A percentile compares a stretch with the other conserved stretches of the same genome.
Conservation (phyloP, 2,888 invertebrate species). For the Ichneumon xanthorius region DNA sequence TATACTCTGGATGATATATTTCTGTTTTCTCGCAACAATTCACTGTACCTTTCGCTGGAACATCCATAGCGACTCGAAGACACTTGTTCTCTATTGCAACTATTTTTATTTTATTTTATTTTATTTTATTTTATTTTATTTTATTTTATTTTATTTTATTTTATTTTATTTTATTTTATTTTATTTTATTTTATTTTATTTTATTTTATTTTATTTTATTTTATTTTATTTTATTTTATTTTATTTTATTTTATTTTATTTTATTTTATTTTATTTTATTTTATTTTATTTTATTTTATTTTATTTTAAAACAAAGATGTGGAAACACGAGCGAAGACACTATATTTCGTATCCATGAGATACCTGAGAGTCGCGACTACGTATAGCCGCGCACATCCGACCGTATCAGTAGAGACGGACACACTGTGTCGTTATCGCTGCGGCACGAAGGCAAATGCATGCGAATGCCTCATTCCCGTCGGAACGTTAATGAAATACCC, state of each 20-base stretch:
- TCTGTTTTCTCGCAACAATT: not conserved
- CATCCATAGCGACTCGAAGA: conserved; percentile 35
- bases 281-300: not conserved
- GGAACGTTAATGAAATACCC: conserved; percentile 3
- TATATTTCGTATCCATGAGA: conserved; percentile 28
- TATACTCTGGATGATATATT: not conserved
- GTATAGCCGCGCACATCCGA: conserved; percentile 59
- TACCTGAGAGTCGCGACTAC: conserved; percentile 11
- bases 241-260: not conserved
- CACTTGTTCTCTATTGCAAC: not conserved
- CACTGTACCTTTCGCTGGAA: conserved; percentile 50
- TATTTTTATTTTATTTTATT: not conserved
- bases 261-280: not conserved
- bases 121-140: not conserved
- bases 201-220: not conserved
- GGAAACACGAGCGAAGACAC: conserved; percentile 9
- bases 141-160: not conserved
- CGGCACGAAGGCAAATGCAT: conserved; percentile 8
- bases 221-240: not conserved
- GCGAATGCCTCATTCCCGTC: conserved; percentile 32
- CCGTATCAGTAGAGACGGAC: conserved; percentile 60
- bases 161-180: conserved; percentile 6
- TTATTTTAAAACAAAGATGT: not conserved
- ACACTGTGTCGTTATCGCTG: conserved; percentile 65
- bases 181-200: not conserved